Evolutionary conservation across 2,797 vertebrate species (phyloP).

Genomic region (Fundulus diaphanus): DNA sequence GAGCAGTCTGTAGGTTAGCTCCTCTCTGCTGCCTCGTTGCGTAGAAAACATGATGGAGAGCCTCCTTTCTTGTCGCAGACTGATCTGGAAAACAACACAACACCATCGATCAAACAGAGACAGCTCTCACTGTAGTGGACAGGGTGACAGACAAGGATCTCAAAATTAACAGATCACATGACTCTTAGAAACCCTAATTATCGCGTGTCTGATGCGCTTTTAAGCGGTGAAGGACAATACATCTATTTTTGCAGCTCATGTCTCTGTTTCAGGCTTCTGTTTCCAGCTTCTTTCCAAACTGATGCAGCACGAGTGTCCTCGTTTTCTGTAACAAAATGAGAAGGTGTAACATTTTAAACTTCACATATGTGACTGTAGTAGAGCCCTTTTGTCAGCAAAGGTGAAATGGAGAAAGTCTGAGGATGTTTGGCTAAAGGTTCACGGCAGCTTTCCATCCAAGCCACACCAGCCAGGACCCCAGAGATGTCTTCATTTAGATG

Average conservation of each 20-base stretch:
- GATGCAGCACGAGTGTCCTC: background rate
- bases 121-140: background rate
- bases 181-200: background rate
- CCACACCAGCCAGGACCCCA: background rate
- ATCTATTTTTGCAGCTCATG: background rate
- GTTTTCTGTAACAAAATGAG: background rate
- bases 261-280: background rate
- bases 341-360: background rate
- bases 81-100: slow-evolving; percentile 9
- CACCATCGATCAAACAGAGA: slow-evolving; percentile 9
- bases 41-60: slow-evolving; percentile 9
- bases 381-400: background rate
- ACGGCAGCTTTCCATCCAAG: background rate
- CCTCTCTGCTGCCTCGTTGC: background rate
- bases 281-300: background rate
- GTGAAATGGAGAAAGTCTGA: background rate
- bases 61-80: slow-evolving; percentile 10
- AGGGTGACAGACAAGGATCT: background rate
- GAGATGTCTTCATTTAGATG: slow-evolving; percentile 1
- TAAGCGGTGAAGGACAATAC: slow-evolving; percentile 1
- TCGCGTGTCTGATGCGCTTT: background rate
- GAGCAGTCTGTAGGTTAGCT: slow-evolving; percentile 1
- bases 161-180: slow-evolving; percentile 2
- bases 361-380: background rate
- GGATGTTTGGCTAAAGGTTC: background rate